Percentiles rank a stretch among this genome's conserved stretches.
phyloP scores from a whole-genome alignment of 2,888 invertebrate species.

The Ceramica pisi region DNA sequence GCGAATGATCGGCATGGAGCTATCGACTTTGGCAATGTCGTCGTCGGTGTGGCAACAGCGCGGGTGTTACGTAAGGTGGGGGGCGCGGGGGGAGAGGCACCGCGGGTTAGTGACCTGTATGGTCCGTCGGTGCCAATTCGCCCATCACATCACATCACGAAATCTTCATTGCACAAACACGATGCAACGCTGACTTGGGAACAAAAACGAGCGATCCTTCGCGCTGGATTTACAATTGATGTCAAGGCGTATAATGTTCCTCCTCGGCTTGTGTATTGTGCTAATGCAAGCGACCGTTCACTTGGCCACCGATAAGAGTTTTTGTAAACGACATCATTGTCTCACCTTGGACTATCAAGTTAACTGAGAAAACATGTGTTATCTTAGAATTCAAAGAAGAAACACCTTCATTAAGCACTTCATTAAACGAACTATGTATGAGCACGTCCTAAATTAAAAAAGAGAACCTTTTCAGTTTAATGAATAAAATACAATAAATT shows the following conservation, averaged over 20 bases:
- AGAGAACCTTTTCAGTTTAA: neutral
- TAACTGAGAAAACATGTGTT: conserved; percentile 1
- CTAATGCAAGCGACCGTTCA: conserved; percentile 20
- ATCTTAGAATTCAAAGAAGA: conserved; percentile 1
- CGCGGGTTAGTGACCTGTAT: conserved; percentile 87
- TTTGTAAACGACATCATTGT: conserved; percentile 21
- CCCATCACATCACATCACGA: conserved; percentile 87
- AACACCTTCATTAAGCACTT: neutral
- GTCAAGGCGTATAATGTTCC: conserved; percentile 73
- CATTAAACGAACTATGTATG: neutral
- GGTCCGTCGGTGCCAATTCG: conserved; percentile 89
- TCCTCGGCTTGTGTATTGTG: conserved; percentile 39
- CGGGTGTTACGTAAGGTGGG: conserved; percentile 81
- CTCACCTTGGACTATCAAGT: conserved; percentile 1
- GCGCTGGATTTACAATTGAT: conserved; percentile 70
- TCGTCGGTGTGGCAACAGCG: conserved; percentile 85
- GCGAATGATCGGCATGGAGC: conserved; percentile 78
- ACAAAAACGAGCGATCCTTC: conserved; percentile 73
- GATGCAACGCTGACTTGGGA: conserved; percentile 72
- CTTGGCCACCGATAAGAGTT: conserved; percentile 38
- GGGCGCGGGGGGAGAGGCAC: conserved; percentile 74
- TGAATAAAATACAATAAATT: conserved; percentile 13
- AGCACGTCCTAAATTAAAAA: neutral
- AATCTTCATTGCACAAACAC: conserved; percentile 85
- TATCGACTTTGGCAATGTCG: conserved; percentile 85